Evolutionary conservation across 2,113 vertebrate genomes (phyloP).

Genomic region (Oncorhynchus mykiss): DNA sequence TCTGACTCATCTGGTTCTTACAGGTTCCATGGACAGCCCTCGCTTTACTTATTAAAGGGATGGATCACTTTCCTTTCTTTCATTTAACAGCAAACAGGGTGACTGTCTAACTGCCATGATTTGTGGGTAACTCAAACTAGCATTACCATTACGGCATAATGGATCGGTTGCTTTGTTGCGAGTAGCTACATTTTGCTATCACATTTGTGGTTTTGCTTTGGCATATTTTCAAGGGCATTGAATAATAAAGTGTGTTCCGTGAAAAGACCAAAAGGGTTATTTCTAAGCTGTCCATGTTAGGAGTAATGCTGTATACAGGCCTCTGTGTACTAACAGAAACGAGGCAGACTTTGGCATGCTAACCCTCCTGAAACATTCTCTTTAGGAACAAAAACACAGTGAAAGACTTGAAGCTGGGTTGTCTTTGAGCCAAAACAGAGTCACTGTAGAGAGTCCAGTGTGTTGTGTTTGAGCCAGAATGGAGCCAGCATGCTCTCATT

Average conservation of each 20-base stretch:
- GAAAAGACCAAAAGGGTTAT: neutral
- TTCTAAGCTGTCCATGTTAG: neutral
- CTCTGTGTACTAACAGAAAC: neutral
- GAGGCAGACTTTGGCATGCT: neutral
- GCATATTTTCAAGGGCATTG: neutral
- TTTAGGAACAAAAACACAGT: neutral
- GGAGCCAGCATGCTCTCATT: neutral
- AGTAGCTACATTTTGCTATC: neutral
- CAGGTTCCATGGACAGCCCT: slow-evolving; percentile 33
- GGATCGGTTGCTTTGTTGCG: slow-evolving; percentile 3
- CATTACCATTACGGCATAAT: slow-evolving; percentile 3
- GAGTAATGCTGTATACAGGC: neutral
- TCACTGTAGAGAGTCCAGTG: neutral
- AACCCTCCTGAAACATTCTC: neutral
- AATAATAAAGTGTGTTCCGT: neutral
- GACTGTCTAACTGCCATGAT: slow-evolving; percentile 37
- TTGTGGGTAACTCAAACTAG: slow-evolving; percentile 41
- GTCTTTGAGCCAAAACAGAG: neutral
- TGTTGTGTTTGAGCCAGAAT: neutral
- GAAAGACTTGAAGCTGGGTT: neutral
- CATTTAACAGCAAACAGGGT: slow-evolving; percentile 37
- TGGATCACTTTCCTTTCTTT: slow-evolving; percentile 58
- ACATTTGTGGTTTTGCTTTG: neutral
- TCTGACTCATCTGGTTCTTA: slow-evolving; percentile 47
- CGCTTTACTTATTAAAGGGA: slow-evolving; percentile 63